phyloP scores from a whole-genome alignment of 1,140 invertebrate species.

The Drosophila gunungcola region DNA sequence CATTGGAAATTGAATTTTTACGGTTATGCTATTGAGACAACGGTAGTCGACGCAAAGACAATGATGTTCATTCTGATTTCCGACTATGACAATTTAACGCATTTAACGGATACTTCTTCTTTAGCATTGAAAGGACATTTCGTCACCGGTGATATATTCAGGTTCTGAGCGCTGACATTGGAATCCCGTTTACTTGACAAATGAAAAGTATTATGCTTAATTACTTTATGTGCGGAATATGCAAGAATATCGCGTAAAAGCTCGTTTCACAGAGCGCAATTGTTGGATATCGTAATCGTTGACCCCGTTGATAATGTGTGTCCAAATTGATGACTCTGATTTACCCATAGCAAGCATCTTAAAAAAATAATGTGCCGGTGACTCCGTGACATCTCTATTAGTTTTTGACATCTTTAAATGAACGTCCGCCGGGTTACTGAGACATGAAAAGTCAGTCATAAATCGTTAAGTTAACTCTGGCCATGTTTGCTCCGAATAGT shows the following conservation, averaged over 20 bases:
- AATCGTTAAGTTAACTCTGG: background rate
- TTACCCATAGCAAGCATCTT: too few species aligned
- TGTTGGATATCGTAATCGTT: background rate
- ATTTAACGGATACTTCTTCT: too few species aligned
- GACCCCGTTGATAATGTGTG: background rate
- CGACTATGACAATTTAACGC: background rate
- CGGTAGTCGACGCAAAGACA: constrained; percentile 2
- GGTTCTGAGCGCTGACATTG: too few species aligned
- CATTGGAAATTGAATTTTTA: background rate
- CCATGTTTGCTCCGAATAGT: background rate
- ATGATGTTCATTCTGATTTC: background rate
- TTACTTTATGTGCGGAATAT: too few species aligned
- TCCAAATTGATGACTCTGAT: background rate
- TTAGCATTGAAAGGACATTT: background rate
- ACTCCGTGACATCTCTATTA: too few species aligned
- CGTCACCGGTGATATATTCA: background rate
- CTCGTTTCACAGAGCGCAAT: background rate
- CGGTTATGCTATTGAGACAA: background rate
- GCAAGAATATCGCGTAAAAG: too few species aligned
- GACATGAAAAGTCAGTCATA: background rate
- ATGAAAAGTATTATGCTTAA: too few species aligned
- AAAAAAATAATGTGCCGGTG: too few species aligned
- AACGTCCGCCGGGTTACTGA: too few species aligned
- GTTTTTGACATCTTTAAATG: too few species aligned
- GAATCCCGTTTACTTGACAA: too few species aligned